A percentile compares a stretch with the other conserved stretches of the same genome.
Evolutionary conservation across 2,113 vertebrate species (phyloP).

Genomic region (Alligator mississippiensis): DNA sequence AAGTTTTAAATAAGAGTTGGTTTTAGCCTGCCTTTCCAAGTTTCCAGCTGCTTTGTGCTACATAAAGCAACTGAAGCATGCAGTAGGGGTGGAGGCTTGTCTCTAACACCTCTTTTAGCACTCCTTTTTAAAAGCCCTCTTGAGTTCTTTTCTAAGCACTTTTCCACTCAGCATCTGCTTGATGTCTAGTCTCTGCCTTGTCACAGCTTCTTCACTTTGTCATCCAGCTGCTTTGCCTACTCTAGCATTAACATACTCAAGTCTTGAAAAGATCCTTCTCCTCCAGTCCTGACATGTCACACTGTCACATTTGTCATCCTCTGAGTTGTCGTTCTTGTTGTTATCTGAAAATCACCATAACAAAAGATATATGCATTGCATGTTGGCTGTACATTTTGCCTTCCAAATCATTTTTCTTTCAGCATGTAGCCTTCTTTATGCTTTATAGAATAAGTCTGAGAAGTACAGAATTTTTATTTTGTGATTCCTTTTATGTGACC

Average conservation of each 20-base stretch:
- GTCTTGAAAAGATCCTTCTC: conserved; percentile 34
- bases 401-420: background rate
- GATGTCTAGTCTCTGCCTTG: background rate
- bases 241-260: background rate
- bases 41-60: background rate
- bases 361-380: background rate
- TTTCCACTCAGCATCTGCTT: background rate
- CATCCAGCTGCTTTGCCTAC: conserved; percentile 1
- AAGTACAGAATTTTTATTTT: background rate
- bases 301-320: background rate
- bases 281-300: conserved; percentile 2
- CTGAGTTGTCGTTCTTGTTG: background rate
- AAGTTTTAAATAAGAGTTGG: too few relatives aligned
- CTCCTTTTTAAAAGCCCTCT: background rate
- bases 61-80: background rate
- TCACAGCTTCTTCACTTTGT: conserved; percentile 23
- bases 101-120: background rate
- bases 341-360: conserved; percentile 14
- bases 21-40: too few relatives aligned
- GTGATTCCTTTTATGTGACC: background rate
- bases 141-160: background rate
- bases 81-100: background rate
- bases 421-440: too few relatives aligned
- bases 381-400: background rate
- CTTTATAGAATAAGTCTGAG: too few relatives aligned